Evolutionary conservation across 2,888 invertebrate species (phyloP).

Genomic region (Cordilura impudica): DNA sequence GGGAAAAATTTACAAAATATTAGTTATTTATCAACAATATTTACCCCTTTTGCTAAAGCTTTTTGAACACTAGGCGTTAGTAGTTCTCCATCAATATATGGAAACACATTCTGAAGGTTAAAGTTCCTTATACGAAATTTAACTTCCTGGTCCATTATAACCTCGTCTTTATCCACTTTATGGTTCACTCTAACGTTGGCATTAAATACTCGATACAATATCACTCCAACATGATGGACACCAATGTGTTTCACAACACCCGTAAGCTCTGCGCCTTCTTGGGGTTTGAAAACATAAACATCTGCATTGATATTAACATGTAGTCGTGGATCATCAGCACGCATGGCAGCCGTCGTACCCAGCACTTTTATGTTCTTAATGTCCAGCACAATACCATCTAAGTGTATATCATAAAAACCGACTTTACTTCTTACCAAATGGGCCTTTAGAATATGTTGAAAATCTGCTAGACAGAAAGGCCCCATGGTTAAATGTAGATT

Average conservation of each 20-base stretch:
- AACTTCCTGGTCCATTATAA: slow-evolving; percentile 77
- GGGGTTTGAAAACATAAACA: slow-evolving; percentile 83
- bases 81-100: slow-evolving; percentile 76
- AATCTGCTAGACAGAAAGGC: slow-evolving; percentile 79
- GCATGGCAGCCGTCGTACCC: slow-evolving; percentile 78
- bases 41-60: background rate
- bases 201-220: slow-evolving; percentile 83
- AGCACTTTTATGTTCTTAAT: slow-evolving; percentile 81
- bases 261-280: slow-evolving; percentile 79
- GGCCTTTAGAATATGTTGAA: slow-evolving; percentile 79
- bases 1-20: background rate
- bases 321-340: slow-evolving; percentile 80
- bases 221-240: slow-evolving; percentile 80
- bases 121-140: slow-evolving; percentile 75
- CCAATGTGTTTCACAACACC: slow-evolving; percentile 81
- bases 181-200: slow-evolving; percentile 80
- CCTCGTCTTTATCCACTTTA: slow-evolving; percentile 64
- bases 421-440: slow-evolving; percentile 77
- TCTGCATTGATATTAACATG: slow-evolving; percentile 82
- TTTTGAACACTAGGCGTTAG: slow-evolving; percentile 57
- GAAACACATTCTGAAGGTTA: slow-evolving; percentile 72
- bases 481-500: slow-evolving; percentile 79
- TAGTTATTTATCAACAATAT: background rate
- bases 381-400: slow-evolving; percentile 82
- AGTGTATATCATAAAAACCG: slow-evolving; percentile 79